Evolutionary conservation across 2,113 vertebrate species (phyloP), one percentile per base, ranked within the genome.

Genomic region (Telmatochromis bifrenatus): DNA sequence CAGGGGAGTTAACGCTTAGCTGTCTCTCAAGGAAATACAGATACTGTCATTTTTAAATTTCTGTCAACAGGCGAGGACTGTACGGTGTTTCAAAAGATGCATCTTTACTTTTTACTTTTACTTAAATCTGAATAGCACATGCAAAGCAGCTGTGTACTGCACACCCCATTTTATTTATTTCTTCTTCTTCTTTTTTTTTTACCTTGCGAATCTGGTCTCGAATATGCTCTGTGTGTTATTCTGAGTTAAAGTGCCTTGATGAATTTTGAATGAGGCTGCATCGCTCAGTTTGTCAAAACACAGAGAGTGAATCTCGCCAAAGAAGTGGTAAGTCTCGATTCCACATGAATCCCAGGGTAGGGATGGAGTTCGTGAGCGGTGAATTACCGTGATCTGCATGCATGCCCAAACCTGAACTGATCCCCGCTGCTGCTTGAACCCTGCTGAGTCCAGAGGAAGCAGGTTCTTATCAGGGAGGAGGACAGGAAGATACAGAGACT

Each of bases 391-490:
- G 89, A 91, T 91, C 85, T 91, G 89, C 81, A 89, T 91, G 88
- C 91, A 87, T 90, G 89, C 83, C 93, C 90, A 42, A 87, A 94
- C 94, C 91, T 93, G 92, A 89, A 77, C 73, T 58, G 86, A 91
- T 83, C 62, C 92, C 87, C 53, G 58, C 79, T 89, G 87, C 91
- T 65, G 84, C 33, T 28, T 90, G 90, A 88, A 89, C 93, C 93
- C 90, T 37, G 15, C 89, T 65, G 93, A 91, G 94, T 89, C 88
- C 82, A 91, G 73, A 95, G 92, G 90, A 95, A 94, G 87, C 92
- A 83, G 90, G 79, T 47, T 88, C 89, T 93, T 89, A 91, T 94
- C 94, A 84, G 91, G 84, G 85, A 93, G 90, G 83, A 91, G 85
- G 90, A 88, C 93, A 93, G 91, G 93, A 95, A 94, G 83, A 87